phyloP scores from a whole-genome alignment of 2,113 vertebrate genomes.

The Campylomormyrus tamandua region DNA sequence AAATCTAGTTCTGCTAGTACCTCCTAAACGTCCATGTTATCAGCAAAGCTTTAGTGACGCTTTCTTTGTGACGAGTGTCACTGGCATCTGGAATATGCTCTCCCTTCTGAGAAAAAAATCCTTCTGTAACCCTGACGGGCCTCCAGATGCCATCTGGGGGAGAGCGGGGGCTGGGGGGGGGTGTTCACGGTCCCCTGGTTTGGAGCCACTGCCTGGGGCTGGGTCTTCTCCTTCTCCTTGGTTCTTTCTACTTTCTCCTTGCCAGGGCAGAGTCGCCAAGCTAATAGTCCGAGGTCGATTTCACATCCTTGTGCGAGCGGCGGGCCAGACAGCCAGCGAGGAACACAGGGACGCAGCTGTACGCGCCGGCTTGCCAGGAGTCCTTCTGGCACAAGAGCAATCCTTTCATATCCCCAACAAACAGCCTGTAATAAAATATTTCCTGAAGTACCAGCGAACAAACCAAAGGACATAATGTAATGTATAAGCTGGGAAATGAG shows the following conservation, averaged over 20 bases:
- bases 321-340: not conserved
- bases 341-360: not conserved
- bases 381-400: not conserved
- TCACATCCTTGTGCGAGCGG: not conserved
- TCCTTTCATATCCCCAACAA: not conserved
- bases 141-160: not conserved
- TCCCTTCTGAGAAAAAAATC: not conserved
- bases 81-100: not conserved
- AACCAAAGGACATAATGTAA: not conserved
- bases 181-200: not conserved
- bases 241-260: not conserved
- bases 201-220: not conserved
- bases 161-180: not conserved
- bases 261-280: not conserved
- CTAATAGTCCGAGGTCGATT: not conserved
- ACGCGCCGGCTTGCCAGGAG: not conserved
- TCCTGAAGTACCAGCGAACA: not conserved
- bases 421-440: not conserved
- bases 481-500: constrained; percentile 1
- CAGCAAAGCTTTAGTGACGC: not conserved
- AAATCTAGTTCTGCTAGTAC: not conserved
- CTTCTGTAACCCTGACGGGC: not conserved
- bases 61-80: not conserved
- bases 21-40: not conserved
- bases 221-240: not conserved